These are phyloP conservation scores for Cyprinodon brontotheroides DNA, from an alignment of 2,113 vertebrate genomes.

Conservation along the genomic window DNA sequence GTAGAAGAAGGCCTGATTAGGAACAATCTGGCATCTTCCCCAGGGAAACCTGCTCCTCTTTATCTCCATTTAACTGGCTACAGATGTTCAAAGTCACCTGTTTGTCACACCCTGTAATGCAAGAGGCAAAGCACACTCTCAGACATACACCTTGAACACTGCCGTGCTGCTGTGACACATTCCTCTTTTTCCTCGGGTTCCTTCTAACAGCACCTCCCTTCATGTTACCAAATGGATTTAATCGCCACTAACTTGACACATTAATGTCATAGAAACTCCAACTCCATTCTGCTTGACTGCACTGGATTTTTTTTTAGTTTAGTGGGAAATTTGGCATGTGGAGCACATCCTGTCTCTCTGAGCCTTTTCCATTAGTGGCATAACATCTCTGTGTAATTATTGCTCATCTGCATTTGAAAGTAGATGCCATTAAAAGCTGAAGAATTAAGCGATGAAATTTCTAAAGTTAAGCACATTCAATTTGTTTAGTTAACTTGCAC, in stretches of 20 bases:
- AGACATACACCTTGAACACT: too few species aligned
- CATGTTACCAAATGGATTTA: constrained; percentile 42
- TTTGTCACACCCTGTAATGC: too few species aligned
- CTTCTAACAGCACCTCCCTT: constrained; percentile 43
- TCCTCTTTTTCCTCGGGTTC: constrained; percentile 41
- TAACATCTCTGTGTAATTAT: constrained; percentile 52
- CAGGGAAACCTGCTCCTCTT: too few species aligned
- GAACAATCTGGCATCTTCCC: too few species aligned
- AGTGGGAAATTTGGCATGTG: constrained; percentile 31
- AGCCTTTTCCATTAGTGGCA: constrained; percentile 47
- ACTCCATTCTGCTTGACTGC: constrained; percentile 11
- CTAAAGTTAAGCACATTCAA: constrained; percentile 11
- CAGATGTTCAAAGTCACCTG: too few species aligned
- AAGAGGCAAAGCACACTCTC: too few species aligned
- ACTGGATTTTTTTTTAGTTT: constrained; percentile 7
- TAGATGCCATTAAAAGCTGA: constrained; percentile 26
- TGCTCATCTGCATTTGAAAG: constrained; percentile 55
- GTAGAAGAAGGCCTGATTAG: too few species aligned
- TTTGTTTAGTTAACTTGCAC: constrained; percentile 17
- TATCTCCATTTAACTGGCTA: too few species aligned
- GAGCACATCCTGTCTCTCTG: constrained; percentile 37
- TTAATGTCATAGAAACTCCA: constrained; percentile 50
- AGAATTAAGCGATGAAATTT: constrained; percentile 16
- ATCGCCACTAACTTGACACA: constrained; percentile 49
- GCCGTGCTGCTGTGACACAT: too few species aligned